Evolutionary conservation across 2,888 invertebrate genomes (phyloP), one percentile per base, ranked within the genome.

Genomic region (Charanyca ferruginea): DNA sequence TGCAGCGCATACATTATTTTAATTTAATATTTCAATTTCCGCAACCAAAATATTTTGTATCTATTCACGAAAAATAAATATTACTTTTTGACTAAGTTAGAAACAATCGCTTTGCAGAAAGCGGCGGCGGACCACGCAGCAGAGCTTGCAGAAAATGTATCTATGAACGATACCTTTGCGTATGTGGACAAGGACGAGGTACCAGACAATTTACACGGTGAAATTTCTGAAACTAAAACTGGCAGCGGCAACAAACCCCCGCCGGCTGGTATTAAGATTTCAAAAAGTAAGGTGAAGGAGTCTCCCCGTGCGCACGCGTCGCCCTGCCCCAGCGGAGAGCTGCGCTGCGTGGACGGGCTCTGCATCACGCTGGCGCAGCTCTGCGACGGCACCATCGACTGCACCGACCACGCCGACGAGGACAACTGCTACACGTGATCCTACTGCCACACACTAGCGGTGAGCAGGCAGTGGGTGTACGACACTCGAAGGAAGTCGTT

Each of bases 331-430:
- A 91, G 89, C 59, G 95, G 95, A 0, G 96, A 97, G 79, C 88
- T 97, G 55, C 95, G 97, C 62, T 97, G 97, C 80, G 96, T 96
- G 5, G 97, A 96, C 83, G 97, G 97, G 25, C 93, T 96, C 68
- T 97, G 97, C 86, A 97, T 97, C 79, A 96, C 96, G 0, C 93
- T 97, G 20, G 92, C 96, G 9, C 96, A 96, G 79, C 94, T 97
- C 35, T 97, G 97, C 83, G 97, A 97, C 84, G 95, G 96, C n/a
- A 91, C 91, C 75, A 90, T 93, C 54, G 97, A 97, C 89, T 97
- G 97, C 83, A 92, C 96, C 1, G 97, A 97, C 86, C 96, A 96
- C 51, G 96, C 96, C 2, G 97, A 97, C 73, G 97, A 97, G 80
- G 95, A 96, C 66, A 96, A 96, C 89, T 97, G 97, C 83, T 96